phyloP scores from a whole-genome alignment of 2,113 vertebrate genomes.

The Fukomys damarensis region DNA sequence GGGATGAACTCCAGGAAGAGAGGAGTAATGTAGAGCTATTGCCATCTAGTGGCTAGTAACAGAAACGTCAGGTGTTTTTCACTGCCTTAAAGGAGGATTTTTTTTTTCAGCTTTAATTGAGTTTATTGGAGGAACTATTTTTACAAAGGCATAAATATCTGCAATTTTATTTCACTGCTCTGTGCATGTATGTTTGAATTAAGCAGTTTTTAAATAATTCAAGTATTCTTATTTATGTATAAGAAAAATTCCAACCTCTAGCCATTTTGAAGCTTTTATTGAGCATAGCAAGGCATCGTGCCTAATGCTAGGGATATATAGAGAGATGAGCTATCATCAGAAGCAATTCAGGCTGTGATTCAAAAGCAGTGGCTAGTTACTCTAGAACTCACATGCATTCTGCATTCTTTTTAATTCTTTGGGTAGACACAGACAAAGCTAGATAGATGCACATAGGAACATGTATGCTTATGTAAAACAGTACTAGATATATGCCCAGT shows the following conservation, averaged over 20 bases:
- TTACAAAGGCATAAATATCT: neutral
- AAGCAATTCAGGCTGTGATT: neutral
- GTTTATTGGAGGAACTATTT: neutral
- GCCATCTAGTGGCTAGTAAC: slow-evolving; percentile 71
- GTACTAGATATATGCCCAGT: neutral
- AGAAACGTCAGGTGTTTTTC: neutral
- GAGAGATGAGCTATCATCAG: neutral
- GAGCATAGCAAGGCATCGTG: neutral
- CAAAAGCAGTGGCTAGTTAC: neutral
- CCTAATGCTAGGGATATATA: neutral
- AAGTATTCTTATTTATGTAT: neutral
- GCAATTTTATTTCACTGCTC: slow-evolving; percentile 40
- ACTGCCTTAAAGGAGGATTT: neutral
- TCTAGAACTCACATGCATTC: neutral
- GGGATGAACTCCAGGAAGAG: neutral
- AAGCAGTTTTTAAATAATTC: slow-evolving; percentile 26
- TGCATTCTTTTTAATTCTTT: neutral
- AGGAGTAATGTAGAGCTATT: slow-evolving; percentile 52
- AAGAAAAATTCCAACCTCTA: neutral
- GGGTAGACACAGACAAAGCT: neutral
- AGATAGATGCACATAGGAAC: neutral
- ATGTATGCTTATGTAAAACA: neutral
- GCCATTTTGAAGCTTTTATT: slow-evolving; percentile 14
- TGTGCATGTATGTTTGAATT: neutral
- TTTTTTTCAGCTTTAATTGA: too few relatives aligned